These are phyloP conservation scores for Caretta caretta DNA, from an alignment of 2,113 vertebrate genomes.

Conservation along the genomic window DNA sequence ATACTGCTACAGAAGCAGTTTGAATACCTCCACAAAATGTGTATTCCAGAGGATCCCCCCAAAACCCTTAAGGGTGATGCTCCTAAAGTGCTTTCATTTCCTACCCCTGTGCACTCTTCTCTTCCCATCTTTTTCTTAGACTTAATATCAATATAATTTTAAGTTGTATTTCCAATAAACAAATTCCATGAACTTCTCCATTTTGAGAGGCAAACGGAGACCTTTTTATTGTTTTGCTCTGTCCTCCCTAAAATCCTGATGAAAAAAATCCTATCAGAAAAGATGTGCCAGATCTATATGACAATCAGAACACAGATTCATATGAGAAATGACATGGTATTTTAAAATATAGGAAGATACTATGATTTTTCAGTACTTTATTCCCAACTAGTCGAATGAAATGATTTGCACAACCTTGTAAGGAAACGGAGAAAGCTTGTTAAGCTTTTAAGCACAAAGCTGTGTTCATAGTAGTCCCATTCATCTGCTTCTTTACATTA, in stretches of 20 bases:
- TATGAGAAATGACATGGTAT: neutral
- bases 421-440: neutral
- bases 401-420: neutral
- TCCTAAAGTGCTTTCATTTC: neutral
- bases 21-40: neutral
- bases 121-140: neutral
- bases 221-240: fast-evolving
- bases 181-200: neutral
- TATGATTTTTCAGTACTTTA: neutral
- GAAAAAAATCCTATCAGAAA: fast-evolving
- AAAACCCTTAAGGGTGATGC: fast-evolving
- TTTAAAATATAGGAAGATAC: neutral
- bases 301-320: neutral
- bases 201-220: neutral
- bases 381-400: neutral
- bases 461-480: neutral
- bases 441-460: neutral
- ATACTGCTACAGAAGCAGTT: neutral
- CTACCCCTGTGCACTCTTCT: neutral
- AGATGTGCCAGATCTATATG: fast-evolving
- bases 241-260: neutral
- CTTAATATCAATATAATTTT: neutral
- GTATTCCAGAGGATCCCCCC: neutral
- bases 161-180: neutral
- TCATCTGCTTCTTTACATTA: neutral